phyloP scores from a whole-genome alignment of 2,113 vertebrate species.

The Corythoichthys haematopterus region DNA sequence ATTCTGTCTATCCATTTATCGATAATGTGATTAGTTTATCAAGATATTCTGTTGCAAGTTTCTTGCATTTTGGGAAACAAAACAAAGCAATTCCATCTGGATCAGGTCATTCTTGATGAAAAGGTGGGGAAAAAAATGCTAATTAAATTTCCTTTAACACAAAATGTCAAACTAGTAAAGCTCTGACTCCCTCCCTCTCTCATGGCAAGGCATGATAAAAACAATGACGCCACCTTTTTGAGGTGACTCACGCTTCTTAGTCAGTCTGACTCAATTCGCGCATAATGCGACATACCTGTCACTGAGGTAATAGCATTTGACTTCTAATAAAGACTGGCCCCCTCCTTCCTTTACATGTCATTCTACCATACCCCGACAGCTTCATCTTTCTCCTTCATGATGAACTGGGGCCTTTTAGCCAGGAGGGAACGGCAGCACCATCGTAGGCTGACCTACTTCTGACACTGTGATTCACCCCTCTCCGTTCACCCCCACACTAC shows the following conservation, averaged over 20 bases:
- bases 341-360: conserved; percentile 22
- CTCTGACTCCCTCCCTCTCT: background rate
- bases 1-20: no score
- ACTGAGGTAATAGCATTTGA: conserved; percentile 22
- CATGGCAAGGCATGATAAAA: background rate
- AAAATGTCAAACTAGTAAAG: background rate
- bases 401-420: conserved; percentile 49
- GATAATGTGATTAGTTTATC: no score
- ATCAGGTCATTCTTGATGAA: no score
- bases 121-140: background rate
- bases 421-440: conserved; percentile 56
- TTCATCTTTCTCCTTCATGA: conserved; percentile 5
- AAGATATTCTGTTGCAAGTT: no score
- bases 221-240: background rate
- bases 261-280: conserved; percentile 3
- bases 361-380: conserved; percentile 8
- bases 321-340: conserved; percentile 34
- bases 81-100: no score
- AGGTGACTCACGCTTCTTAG: background rate
- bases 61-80: no score
- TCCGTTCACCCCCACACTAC: conserved; percentile 44
- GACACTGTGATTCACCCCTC: conserved; percentile 60
- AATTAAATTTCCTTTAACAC: background rate
- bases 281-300: conserved; percentile 18
- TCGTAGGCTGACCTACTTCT: conserved; percentile 66